Base-by-base conservation (phyloP, 2,113 vertebrate species). In the Syngnathus scovelli region DNA sequence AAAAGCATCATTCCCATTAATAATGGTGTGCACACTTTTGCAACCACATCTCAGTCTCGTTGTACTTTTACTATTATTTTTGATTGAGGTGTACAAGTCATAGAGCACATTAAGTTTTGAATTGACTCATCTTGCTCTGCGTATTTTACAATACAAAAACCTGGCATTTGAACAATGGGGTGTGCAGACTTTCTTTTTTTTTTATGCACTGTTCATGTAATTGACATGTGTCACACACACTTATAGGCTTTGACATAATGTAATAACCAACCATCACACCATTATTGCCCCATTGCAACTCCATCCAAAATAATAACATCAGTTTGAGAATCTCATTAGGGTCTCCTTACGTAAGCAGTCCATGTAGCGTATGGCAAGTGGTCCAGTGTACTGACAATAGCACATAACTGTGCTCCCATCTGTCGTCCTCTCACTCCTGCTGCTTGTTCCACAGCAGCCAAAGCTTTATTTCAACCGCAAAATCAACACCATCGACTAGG, bases 401-500 rank as follows among this genome's bases (percentile, higher is more conserved):
- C 38, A 70, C 67, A 33, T 70, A 18, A 33, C 33, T 5, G 62
- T 19, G 54, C 62, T 75, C 72, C 68, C 75, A 80, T 76, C 78
- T 80, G 72, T 78, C 59, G 48, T 64, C 64, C 39, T 77, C 48
- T 64, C 66, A 67, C 74, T 68, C 70, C 65, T 60, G 15, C 76
- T 63, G 69, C 61, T 69, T 68, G 69, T 71, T 60, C 69, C 73
- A 72, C 68, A 62, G 68, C 58, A 65, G 39, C 4, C 6, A 58
- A 58, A 58, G 55, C 27, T 41, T 61, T 13, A 4, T 18, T 39
- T 61, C 58, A 61, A 39, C 58, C 37, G 36, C 37, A 37, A 60
- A 58, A 15, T 12, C 55, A 15, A 56, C 49, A 52, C 49, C 49
- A 21, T 21, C 49, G n/a, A n/a, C 49, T n/a, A n/a, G 8, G 49